A percentile compares a stretch with the other conserved stretches of the same genome.
Evolutionary conservation across 2,113 vertebrate genomes (phyloP).

Genomic region (Otocyon megalotis): DNA sequence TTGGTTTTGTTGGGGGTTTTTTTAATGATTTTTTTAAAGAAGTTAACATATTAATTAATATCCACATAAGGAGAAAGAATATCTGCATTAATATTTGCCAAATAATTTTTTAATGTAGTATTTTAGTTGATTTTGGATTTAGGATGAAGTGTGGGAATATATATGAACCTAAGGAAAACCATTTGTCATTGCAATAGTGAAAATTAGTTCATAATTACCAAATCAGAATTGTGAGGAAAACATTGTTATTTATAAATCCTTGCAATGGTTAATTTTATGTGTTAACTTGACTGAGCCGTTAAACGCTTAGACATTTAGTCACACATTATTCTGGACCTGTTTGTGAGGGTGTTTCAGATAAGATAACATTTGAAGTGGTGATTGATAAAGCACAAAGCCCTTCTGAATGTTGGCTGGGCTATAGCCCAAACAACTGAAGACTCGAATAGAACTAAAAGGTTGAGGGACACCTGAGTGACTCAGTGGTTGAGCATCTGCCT

Average conservation of each 20-base stretch:
- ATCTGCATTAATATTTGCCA: not conserved
- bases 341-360: not conserved
- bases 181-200: not conserved
- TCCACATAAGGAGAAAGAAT: not conserved
- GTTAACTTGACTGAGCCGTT: not conserved
- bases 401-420: not conserved
- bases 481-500: too few relatives aligned
- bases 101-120: not conserved
- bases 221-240: not conserved
- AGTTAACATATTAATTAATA: not conserved
- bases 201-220: not conserved
- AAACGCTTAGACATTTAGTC: not conserved
- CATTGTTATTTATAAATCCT: not conserved
- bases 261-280: not conserved
- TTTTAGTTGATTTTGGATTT: not conserved
- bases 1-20: not conserved
- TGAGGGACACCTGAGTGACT: too few relatives aligned
- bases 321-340: not conserved
- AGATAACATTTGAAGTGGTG: not conserved
- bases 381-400: not conserved
- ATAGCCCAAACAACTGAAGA: not conserved
- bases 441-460: not conserved
- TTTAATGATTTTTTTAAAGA: not conserved
- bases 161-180: not conserved
- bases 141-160: not conserved